Evolutionary conservation across 2,113 vertebrate species (phyloP).

Genomic region (Isichthys henryi): DNA sequence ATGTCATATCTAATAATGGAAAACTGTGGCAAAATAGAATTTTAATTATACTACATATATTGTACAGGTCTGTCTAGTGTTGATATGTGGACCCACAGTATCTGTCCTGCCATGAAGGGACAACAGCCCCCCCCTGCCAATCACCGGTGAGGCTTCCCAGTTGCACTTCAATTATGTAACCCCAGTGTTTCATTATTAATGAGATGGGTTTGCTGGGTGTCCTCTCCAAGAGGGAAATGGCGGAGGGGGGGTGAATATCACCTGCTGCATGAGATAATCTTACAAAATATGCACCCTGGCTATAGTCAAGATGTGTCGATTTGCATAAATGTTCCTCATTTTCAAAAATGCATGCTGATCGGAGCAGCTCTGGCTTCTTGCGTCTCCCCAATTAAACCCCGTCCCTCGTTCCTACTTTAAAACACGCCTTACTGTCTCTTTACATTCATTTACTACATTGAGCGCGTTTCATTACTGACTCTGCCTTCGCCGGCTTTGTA

Average conservation of each 20-base stretch:
- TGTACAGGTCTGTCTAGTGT: background rate
- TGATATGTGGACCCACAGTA: background rate
- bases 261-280: constrained; percentile 2
- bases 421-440: background rate
- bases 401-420: background rate
- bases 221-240: background rate
- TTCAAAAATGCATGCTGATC: background rate
- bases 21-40: background rate
- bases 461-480: background rate
- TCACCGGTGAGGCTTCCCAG: background rate
- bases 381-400: background rate
- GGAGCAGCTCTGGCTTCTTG: background rate
- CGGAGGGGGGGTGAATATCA: background rate
- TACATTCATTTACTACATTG: background rate
- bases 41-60: background rate
- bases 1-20: background rate
- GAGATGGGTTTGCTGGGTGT: background rate
- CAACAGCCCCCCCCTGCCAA: background rate
- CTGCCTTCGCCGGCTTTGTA: background rate
- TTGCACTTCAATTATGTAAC: background rate
- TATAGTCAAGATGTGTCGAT: background rate
- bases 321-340: background rate
- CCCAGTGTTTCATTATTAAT: background rate
- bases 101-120: background rate
- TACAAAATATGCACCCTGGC: background rate